Conservation (phyloP, 30 jellyfish, hydroid and myxozoan species). For the Calvadosia cruxmelitensis region DNA sequence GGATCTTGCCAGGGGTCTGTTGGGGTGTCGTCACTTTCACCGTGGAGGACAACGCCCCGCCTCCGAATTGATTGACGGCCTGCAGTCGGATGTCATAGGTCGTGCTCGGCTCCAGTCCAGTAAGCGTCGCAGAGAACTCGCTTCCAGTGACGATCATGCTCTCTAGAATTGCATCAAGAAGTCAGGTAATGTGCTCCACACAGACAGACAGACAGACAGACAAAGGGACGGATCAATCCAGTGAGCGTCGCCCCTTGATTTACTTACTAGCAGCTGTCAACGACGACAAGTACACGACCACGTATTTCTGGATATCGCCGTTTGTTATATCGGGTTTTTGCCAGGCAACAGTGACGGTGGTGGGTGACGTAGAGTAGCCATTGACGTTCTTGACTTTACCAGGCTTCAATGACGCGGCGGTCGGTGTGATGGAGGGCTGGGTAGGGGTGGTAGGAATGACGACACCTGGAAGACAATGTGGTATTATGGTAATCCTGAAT, state of each 20-base stretch:
- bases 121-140: conserved; percentile 10
- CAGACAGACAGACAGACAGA: too few species aligned
- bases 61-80: conserved; percentile 46
- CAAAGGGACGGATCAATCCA: too few species aligned
- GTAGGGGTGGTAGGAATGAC: neutral
- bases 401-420: conserved; percentile 29
- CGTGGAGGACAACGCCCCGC: conserved; percentile 37
- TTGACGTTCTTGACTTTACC: conserved; percentile 58
- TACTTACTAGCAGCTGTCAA: neutral
- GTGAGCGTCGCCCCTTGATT: too few species aligned
- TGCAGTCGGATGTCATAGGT: conserved; percentile 40
- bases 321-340: conserved; percentile 63
- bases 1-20: conserved; percentile 22
- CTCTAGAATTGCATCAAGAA: conserved; percentile 1
- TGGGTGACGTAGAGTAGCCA: conserved; percentile 43
- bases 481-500: too few species aligned
- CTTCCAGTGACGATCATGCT: conserved; percentile 6
- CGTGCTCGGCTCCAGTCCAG: conserved; percentile 35
- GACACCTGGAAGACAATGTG: too few species aligned
- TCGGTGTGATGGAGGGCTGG: conserved; percentile 6
- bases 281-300: conserved; percentile 13
- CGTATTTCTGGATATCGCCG: conserved; percentile 45
- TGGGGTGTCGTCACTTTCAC: neutral
- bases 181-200: too few species aligned
- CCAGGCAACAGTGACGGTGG: conserved; percentile 49